Evolutionary conservation across 2,888 invertebrate species (phyloP).

Genomic region (Embidobia sp.): DNA sequence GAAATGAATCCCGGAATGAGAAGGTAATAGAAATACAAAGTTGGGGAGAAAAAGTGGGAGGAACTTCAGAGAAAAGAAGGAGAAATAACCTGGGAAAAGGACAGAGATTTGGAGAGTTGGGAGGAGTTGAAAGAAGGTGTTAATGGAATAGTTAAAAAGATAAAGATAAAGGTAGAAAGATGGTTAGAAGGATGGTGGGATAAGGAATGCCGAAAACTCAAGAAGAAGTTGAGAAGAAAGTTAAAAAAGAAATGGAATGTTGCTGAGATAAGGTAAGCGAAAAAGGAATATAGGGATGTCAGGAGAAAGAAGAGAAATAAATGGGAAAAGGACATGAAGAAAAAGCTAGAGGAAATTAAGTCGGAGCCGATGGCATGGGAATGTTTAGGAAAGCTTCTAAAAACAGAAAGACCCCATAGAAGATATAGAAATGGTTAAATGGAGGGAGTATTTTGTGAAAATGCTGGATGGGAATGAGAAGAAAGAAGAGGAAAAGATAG

Average conservation of each 20-base stretch:
- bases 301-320: neutral
- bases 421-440: neutral
- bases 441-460: neutral
- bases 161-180: neutral
- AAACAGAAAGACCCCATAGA: neutral
- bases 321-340: neutral
- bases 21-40: too few species aligned
- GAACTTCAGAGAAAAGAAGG: too few species aligned
- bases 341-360: neutral
- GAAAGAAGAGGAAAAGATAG: neutral
- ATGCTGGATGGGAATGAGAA: neutral
- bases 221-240: neutral
- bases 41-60: too few species aligned
- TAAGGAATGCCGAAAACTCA: conserved; percentile 4
- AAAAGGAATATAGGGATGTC: neutral
- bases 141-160: neutral
- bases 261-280: neutral
- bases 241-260: neutral
- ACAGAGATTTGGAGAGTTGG: conserved; percentile 4
- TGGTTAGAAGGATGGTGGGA: conserved; percentile 4
- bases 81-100: too few species aligned
- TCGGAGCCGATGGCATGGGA: neutral
- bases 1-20: too few species aligned
- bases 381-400: neutral
- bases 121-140: neutral